Evolutionary conservation across 2,888 invertebrate genomes (phyloP).

Genomic region (Ethmia dodecea): DNA sequence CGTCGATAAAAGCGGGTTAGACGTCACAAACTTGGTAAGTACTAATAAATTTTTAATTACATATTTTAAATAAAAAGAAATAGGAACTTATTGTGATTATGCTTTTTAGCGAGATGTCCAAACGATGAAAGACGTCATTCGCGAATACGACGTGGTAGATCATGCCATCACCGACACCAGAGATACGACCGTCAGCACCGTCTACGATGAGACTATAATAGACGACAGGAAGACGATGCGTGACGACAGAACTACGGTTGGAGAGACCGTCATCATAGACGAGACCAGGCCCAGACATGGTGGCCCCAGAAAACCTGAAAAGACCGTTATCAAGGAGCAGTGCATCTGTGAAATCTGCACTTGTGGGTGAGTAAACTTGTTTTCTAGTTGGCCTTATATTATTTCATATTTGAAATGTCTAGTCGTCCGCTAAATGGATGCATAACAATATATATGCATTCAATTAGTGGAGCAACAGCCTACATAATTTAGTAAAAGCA

Average conservation of each 20-base stretch:
- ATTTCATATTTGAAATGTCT: too few species aligned
- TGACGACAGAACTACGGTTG: constrained; percentile 58
- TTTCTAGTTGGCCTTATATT: too few species aligned
- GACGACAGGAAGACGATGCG: constrained; percentile 66
- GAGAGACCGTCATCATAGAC: constrained; percentile 54
- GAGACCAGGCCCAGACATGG: constrained; percentile 55
- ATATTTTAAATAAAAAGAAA: too few species aligned
- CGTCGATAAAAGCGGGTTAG: constrained; percentile 71
- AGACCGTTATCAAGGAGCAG: constrained; percentile 80
- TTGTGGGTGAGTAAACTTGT: constrained; percentile 93
- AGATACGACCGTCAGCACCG: constrained; percentile 59
- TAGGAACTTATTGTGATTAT: background rate
- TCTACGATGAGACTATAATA: constrained; percentile 65
- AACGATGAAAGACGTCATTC: constrained; percentile 65
- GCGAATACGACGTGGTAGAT: constrained; percentile 71
- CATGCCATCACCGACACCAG: constrained; percentile 67
- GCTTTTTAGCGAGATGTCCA: constrained; percentile 68
- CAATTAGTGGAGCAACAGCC: too few species aligned
- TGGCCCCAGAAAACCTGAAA: constrained; percentile 66
- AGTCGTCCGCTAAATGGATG: too few species aligned
- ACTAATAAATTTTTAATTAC: too few species aligned
- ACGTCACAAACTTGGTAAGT: constrained; percentile 75
- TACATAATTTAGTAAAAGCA: too few species aligned
- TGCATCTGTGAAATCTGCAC: constrained; percentile 95
- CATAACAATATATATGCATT: too few species aligned